Evolutionary conservation across 2,113 vertebrate genomes (phyloP), one percentile per base, ranked within the genome.

Genomic region (Microtus montanus): DNA sequence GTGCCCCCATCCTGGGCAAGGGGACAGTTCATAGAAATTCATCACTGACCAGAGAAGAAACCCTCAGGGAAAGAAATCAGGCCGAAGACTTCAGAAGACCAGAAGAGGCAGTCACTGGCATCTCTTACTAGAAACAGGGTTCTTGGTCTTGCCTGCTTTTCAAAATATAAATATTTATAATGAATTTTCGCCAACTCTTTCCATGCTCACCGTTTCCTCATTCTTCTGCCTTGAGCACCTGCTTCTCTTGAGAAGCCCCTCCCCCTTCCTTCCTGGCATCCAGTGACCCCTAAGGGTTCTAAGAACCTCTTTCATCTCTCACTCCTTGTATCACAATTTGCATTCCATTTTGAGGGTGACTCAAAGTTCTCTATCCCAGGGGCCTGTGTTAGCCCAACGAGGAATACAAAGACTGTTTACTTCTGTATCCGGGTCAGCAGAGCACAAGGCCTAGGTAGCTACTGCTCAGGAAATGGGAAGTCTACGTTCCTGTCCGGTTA

Each of bases 291-390:
- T 54, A 66, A 68, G 73, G 49, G 38, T 49, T 92, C 26, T 35
- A 8, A 47, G 3, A n/a, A 24, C 26, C 63, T 22, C 12, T 47
- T 78, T 84, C 38, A 35, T 24, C 71, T 71, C 88, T 28, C 54
- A 73, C 85, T 38, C 28, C 44, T 26, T 3, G 28, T 26, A 64
- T 15, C 13, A 64, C n/a, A 71, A 71, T 64, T 68, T 89, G 88
- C 70, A 84, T 75, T 92, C 66, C 38, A 70, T 24, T 90, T 95
- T 87, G 47, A 58, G 11, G 84, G 47, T 91, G 49, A 71, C 44
- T 93, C 79, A 64, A 68, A 47, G 44, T 28, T 89, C 30, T 90
- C 64, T 90, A 84, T 63, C 70, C 58, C 47, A 49, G 79, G 4
- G 77, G 78, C 33, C 15, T 58, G 4, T n/a, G 74, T 11, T 20